A percentile compares a stretch with the other conserved stretches of the same genome.
These are phyloP conservation scores for Chaetogeoica ovagalla DNA, from an alignment of 2,888 invertebrate species.

Conservation along the genomic window DNA sequence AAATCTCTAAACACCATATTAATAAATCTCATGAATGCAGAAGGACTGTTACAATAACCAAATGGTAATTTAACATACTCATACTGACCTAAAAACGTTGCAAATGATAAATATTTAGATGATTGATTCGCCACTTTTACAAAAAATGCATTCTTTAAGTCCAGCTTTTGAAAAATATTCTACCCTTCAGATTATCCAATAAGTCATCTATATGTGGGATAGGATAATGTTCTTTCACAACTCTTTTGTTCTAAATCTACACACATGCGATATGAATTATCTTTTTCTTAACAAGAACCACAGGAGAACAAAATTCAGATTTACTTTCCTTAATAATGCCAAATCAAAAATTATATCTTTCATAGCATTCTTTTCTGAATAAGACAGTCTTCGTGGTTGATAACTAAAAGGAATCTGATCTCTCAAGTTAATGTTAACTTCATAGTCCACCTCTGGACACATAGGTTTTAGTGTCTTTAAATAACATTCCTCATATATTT, in stretches of 20 bases:
- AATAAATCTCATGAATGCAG: slow-evolving; percentile 36
- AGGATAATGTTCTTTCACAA: slow-evolving; percentile 19
- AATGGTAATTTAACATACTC: slow-evolving; percentile 36
- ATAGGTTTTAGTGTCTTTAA: too few relatives aligned
- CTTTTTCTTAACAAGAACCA: too few relatives aligned
- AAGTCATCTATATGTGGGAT: slow-evolving; percentile 35
- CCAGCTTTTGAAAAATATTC: slow-evolving; percentile 10
- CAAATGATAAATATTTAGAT: slow-evolving; percentile 23
- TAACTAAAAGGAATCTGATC: too few relatives aligned
- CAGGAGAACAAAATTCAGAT: too few relatives aligned
- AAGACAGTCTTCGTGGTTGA: too few relatives aligned
- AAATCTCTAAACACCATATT: slow-evolving; percentile 2
- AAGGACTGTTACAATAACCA: slow-evolving; percentile 31
- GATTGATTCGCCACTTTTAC: slow-evolving; percentile 27
- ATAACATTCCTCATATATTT: too few relatives aligned
- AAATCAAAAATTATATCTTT: too few relatives aligned
- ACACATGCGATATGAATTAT: too few relatives aligned
- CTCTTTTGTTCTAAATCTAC: slow-evolving; percentile 6
- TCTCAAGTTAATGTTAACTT: too few relatives aligned
- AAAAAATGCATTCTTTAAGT: slow-evolving; percentile 34
- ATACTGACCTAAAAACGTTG: slow-evolving; percentile 37
- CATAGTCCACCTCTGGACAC: too few relatives aligned
- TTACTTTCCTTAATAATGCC: too few relatives aligned
- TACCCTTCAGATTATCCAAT: slow-evolving; percentile 2
- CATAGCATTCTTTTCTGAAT: too few relatives aligned